phyloP scores from a whole-genome alignment of 2,888 invertebrate genomes.

The Sicus ferrugineus region DNA sequence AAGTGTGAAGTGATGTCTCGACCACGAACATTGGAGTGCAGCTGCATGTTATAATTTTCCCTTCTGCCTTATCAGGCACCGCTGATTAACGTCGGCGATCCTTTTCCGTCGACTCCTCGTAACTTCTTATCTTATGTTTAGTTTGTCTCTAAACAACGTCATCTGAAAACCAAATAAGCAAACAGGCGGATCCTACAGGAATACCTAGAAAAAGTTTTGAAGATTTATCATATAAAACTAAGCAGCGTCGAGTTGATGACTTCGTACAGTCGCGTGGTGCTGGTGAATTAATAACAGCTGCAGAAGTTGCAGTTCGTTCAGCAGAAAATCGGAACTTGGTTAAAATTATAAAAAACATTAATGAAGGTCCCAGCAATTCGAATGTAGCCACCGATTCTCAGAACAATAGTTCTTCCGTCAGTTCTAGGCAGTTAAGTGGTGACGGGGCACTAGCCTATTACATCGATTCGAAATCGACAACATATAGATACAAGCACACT shows the following conservation, averaged over 20 bases:
- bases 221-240: too few relatives aligned
- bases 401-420: not conserved
- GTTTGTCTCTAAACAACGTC: not conserved
- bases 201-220: not conserved
- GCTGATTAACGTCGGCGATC: too few relatives aligned
- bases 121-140: too few relatives aligned
- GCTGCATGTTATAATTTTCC: too few relatives aligned
- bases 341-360: not conserved
- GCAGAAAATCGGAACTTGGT: not conserved
- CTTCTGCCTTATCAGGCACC: too few relatives aligned
- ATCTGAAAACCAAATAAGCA: not conserved
- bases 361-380: not conserved
- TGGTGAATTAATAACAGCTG: constrained; percentile 2
- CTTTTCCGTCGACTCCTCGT: too few relatives aligned
- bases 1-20: too few relatives aligned
- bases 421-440: constrained; percentile 1
- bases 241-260: not conserved
- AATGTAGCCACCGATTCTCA: not conserved
- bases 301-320: not conserved
- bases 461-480: constrained; percentile 1
- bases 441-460: constrained; percentile 11
- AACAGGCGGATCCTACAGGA: not conserved
- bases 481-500: constrained; percentile 11
- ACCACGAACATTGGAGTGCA: too few relatives aligned
- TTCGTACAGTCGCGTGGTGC: not conserved